Base-by-base conservation (phyloP, 2,113 vertebrate species). In the Speoplatyrhinus poulsoni region DNA sequence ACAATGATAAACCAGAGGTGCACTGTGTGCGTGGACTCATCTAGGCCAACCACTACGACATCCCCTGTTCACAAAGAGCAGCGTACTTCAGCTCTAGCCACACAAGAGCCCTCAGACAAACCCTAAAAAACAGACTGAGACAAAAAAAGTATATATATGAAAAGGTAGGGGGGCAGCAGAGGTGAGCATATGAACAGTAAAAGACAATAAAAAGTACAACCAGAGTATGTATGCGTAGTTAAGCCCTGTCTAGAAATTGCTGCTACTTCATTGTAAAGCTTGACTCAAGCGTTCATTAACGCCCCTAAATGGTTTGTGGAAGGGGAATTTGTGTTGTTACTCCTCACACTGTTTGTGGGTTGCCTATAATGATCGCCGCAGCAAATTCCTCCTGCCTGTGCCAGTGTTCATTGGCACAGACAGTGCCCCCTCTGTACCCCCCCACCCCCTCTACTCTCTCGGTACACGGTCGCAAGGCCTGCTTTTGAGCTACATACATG, bases 111-210 rank as follows among this genome's bases (percentile, higher is more conserved):
- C 52, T 80, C 32, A 6, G 5, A 75, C 74, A 46, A 49, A 54
- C 59, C 63, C 76, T 73, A 70, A 85, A 80, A 19, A 79, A 83
- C 78, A 80, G 26, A 72, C 53, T 19, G 53, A 17, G 17, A 65
- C 12, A 15, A 74, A 60, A 33, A 66, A 61, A 62, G n/a, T n/a
- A n/a, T n/a, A 80, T 83, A 87, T 79, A 75, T 62, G 26, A 26
- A 26, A 67, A 60, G 53, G 49, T 74, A 76, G 49, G 57, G 54
- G 48, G 59, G 15, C 50, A 49, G 17, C 33, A 64, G 46, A 68
- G 63, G 71, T 65, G 36, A 41, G 36, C 36, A 41, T 41, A 8
- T 8, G 5, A 41, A 41, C 36, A 41, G 36, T 6, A 41, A 41
- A 41, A 6, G 36, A 41, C 36, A 41, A 41, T 41, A 41, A 41